Base-by-base conservation (phyloP, 2,888 invertebrate genomes). In the Dryococelus australis region DNA sequence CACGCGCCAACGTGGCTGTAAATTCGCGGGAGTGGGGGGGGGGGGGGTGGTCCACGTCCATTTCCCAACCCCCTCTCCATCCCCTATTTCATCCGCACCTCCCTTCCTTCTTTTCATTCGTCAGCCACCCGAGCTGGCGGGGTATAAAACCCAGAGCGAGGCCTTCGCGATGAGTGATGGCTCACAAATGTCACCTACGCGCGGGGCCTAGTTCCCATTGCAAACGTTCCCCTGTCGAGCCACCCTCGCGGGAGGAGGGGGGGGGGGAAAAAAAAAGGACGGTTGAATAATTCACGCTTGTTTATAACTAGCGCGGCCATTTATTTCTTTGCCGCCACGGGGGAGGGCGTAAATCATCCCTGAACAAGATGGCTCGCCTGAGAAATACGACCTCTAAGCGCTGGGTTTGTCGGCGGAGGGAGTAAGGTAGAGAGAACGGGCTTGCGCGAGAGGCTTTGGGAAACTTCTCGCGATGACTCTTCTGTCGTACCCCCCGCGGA, bases 371-470 rank as follows among this genome's bases (percentile, higher is more conserved):
- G 65, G 65, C 24, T 65, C 65, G 65, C 65, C 65, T 8, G 65
- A 65, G 65, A 65, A 65, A 65, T 65, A 65, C 65, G 65, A 65
- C 65, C 65, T 65, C 65, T 65, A n/a, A n/a, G 65, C 65, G 65
- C 65, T 8, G 65, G 65, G 1, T 47, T 47, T 47, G n/a, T 47
- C 47, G 65, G 13, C 1, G 13, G 24, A 20, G 13, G 65, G 65
- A n/a, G n/a, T 5, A 47, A 6, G 16, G 16, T 1, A 16, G 47
- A n/a, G 47, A 47, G 47, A 16, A 16, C 16, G 47, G 2, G 47
- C 47, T 47, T 10, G 47, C 10, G 47, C 16, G 8, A 16, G 8
- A 16, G 47, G 65, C 24, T 0, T n/a, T 13, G 65, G 10, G n/a
- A 8, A 65, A 65, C n/a, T 8, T 65, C 65, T 8, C n/a, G 6